phyloP scores from a whole-genome alignment of 2,888 invertebrate species.

The Furcula furcula region DNA sequence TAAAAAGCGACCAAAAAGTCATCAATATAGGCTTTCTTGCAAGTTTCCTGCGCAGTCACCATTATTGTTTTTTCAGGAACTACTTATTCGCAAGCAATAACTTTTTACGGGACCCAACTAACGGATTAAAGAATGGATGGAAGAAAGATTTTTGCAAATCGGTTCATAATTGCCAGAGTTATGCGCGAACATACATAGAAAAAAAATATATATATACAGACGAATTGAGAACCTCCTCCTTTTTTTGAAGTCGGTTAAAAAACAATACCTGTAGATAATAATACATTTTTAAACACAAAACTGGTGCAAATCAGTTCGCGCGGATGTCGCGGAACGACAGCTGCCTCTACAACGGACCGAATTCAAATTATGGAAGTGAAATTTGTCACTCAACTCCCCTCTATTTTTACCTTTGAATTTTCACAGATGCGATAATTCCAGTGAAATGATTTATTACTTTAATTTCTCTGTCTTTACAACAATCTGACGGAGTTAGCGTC shows the following conservation, averaged over 20 bases:
- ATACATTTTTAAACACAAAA: constrained; percentile 37
- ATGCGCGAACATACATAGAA: too few species aligned
- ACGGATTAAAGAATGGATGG: too few species aligned
- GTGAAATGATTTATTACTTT: constrained; percentile 29
- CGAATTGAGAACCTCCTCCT: too few species aligned
- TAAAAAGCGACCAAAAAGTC: too few species aligned
- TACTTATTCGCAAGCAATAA: too few species aligned
- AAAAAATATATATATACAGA: too few species aligned
- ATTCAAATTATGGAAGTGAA: constrained; percentile 51
- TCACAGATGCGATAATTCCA: constrained; percentile 23
- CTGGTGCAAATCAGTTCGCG: constrained; percentile 23
- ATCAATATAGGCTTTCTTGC: too few species aligned
- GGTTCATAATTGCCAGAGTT: too few species aligned
- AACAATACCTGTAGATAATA: constrained; percentile 6
- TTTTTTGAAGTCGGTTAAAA: neutral
- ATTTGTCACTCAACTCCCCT: constrained; percentile 38
- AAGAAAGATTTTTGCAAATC: too few species aligned
- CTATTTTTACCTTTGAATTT: constrained; percentile 32
- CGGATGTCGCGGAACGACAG: constrained; percentile 45
- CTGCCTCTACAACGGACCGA: constrained; percentile 46
- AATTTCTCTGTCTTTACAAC: constrained; percentile 22
- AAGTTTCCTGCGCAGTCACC: too few species aligned
- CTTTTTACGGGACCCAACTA: too few species aligned
- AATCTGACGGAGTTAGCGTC: constrained; percentile 9
- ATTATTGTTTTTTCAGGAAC: too few species aligned